Conservation (phyloP, 2,113 vertebrate species). For the Trichechus manatus region DNA sequence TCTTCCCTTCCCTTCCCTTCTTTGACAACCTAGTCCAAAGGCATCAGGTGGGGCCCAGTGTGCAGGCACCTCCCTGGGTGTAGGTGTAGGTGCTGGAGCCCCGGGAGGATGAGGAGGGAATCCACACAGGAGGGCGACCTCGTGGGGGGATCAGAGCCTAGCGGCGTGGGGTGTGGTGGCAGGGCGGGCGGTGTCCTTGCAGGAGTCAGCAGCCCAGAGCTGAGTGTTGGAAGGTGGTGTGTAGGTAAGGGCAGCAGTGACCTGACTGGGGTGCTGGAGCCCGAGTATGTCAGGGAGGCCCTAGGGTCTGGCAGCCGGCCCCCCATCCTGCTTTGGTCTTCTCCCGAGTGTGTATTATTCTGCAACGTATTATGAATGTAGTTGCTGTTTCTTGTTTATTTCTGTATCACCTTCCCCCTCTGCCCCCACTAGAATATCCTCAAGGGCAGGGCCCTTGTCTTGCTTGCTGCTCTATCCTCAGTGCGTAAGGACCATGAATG, state of each 20-base stretch:
- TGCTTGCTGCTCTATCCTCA: background rate
- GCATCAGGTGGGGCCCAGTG: rapidly evolving
- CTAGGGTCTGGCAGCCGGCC: background rate
- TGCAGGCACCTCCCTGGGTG: background rate
- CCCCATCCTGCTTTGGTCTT: background rate
- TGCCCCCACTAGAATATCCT: background rate
- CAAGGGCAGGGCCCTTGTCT: background rate
- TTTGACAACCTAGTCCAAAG: background rate
- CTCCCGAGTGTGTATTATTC: rapidly evolving
- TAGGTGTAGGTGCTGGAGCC: background rate
- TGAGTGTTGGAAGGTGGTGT: background rate
- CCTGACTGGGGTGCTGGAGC: background rate
- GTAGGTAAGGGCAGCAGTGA: too few relatives aligned
- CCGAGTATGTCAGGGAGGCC: background rate
- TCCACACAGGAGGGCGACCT: background rate
- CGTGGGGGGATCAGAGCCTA: background rate
- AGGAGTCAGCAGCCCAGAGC: background rate
- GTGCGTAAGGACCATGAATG: too few relatives aligned
- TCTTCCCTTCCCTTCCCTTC: background rate
- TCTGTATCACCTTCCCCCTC: background rate
- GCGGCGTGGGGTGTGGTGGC: too few relatives aligned
- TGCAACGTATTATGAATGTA: rapidly evolving
- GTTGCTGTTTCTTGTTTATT: background rate
- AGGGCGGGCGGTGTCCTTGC: too few relatives aligned
- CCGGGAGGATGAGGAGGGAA: background rate